A percentile compares a stretch with the other conserved stretches of the same genome.
These are phyloP conservation scores for Isaurus tuberculatus DNA, from an alignment of 92 coral and sea anemone species.

Conservation along the genomic window DNA sequence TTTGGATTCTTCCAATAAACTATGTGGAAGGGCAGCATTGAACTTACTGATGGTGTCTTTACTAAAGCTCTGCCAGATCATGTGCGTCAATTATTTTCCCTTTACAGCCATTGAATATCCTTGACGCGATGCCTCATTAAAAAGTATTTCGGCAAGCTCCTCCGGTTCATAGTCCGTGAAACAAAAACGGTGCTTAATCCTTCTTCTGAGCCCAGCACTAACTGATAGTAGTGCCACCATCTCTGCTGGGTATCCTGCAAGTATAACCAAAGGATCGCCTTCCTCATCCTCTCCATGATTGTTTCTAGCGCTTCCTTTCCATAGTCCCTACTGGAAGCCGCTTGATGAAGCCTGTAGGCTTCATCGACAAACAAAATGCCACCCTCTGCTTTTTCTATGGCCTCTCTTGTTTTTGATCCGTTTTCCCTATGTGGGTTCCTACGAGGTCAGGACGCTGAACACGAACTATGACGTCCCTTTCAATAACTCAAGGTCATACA, in stretches of 20 bases:
- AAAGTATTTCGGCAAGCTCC: background rate
- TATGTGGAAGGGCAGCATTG: background rate
- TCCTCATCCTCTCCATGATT: constrained; percentile 5
- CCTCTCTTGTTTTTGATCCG: background rate
- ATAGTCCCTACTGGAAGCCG: background rate
- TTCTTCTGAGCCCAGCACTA: background rate
- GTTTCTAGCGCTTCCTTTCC: background rate
- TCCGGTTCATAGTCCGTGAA: background rate
- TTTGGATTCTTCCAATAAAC: background rate
- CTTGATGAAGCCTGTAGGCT: background rate
- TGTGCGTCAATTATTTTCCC: background rate
- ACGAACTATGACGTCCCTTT: background rate
- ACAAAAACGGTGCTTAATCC: background rate
- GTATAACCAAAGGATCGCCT: background rate
- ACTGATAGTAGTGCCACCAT: background rate
- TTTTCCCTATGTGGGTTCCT: background rate
- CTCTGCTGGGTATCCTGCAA: background rate
- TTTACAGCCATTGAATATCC: background rate
- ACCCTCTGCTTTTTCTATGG: background rate
- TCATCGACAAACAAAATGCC: background rate
- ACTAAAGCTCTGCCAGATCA: background rate
- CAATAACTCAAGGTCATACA: background rate
- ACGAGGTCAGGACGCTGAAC: constrained; percentile 8
- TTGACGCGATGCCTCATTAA: background rate
- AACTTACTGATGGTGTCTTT: background rate